phyloP scores from a whole-genome alignment of 2,113 vertebrate genomes.

The Sylvia atricapilla region DNA sequence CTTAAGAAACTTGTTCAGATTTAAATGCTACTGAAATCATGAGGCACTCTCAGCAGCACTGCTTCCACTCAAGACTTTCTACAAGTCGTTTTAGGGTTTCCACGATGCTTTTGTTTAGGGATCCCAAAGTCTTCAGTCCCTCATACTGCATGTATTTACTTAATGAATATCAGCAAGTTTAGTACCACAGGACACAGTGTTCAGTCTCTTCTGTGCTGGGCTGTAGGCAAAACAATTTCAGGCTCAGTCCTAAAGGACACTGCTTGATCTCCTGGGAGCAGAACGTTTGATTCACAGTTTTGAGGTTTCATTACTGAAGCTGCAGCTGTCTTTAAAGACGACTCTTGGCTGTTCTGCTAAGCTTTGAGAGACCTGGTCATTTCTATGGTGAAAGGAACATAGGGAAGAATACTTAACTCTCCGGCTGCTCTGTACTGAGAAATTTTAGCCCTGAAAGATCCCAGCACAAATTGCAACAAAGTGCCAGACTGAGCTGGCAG shows the following conservation, averaged over 20 bases:
- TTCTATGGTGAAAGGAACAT: background rate
- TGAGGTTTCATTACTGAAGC: background rate
- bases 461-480: background rate
- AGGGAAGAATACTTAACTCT: background rate
- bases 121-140: background rate
- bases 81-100: background rate
- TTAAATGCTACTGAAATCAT: background rate
- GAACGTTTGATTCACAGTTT: background rate
- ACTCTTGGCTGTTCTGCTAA: background rate
- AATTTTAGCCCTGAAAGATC: background rate
- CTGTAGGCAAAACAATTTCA: background rate
- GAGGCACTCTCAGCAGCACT: background rate
- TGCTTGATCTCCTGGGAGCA: background rate
- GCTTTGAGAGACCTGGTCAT: background rate
- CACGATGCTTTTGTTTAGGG: background rate
- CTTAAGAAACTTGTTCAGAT: background rate
- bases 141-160: background rate
- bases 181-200: background rate
- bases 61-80: background rate
- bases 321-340: background rate
- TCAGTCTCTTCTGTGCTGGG: background rate
- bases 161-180: background rate
- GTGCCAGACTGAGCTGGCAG: background rate
- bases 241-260: background rate
- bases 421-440: background rate